These are phyloP conservation scores for Pterocles burchelli DNA, from an alignment of 2,113 vertebrate species.

Conservation along the genomic window DNA sequence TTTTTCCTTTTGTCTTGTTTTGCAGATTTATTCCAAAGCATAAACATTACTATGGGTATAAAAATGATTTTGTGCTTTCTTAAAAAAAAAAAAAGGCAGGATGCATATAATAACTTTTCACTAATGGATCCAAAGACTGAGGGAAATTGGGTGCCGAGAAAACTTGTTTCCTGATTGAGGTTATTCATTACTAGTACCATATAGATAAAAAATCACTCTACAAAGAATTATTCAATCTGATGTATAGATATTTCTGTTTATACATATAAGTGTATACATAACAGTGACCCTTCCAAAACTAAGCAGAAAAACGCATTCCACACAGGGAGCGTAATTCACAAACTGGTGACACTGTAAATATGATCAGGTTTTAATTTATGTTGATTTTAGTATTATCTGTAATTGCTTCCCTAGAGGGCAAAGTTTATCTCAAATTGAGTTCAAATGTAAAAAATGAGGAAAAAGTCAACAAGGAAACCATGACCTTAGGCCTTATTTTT, in stretches of 20 bases:
- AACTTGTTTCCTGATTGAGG: conserved; percentile 1
- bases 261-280: background rate
- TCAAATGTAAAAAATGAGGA: conserved; percentile 45
- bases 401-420: conserved; percentile 49
- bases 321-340: background rate
- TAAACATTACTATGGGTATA: background rate
- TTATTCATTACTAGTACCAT: background rate
- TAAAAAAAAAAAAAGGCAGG: background rate
- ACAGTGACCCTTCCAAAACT: conserved; percentile 7
- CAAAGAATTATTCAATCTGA: background rate
- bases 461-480: conserved; percentile 37
- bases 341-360: background rate
- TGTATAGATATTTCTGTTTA: background rate
- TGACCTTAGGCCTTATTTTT: conserved; percentile 33
- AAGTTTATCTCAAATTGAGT: conserved; percentile 59
- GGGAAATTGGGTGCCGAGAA: conserved; percentile 20
- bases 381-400: conserved; percentile 44
- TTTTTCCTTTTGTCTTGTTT: background rate
- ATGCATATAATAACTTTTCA: background rate
- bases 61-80: background rate
- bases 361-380: conserved; percentile 45
- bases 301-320: background rate
- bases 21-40: background rate
- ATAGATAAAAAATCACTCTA: background rate
- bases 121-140: conserved; percentile 8